Conservation (phyloP, 2,113 vertebrate genomes). For the Stigmatopora argus region DNA sequence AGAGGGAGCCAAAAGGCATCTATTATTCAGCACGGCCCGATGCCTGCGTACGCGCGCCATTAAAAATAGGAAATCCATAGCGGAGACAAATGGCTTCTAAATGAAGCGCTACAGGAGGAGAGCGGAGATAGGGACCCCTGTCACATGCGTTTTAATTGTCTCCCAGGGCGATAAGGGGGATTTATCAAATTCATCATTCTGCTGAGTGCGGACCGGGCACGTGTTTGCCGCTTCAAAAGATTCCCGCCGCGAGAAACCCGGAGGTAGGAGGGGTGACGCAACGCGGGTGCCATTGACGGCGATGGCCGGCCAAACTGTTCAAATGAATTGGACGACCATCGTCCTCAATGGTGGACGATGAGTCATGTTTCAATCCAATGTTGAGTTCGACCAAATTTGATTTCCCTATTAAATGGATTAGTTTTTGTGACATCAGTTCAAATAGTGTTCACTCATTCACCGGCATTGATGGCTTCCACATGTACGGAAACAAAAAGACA, state of each 20-base stretch:
- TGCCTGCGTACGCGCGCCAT: conserved; percentile 64
- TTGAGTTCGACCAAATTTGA: too few relatives aligned
- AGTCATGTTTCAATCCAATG: too few relatives aligned
- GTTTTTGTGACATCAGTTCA: too few relatives aligned
- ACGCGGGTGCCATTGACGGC: background rate
- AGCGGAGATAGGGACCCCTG: conserved; percentile 71
- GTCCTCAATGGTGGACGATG: too few relatives aligned
- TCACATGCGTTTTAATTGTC: conserved; percentile 71
- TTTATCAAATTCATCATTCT: conserved; percentile 68
- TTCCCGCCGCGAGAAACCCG: conserved; percentile 16
- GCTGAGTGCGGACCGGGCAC: conserved; percentile 34
- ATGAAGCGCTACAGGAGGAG: conserved; percentile 72
- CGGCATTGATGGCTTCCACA: too few relatives aligned
- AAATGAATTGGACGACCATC: too few relatives aligned
- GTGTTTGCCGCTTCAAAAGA: conserved; percentile 45
- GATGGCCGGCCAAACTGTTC: too few relatives aligned
- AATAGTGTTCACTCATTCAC: too few relatives aligned
- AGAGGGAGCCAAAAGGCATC: conserved; percentile 52
- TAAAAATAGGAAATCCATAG: conserved; percentile 77
- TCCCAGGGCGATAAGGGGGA: conserved; percentile 64
- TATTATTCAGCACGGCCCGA: conserved; percentile 68
- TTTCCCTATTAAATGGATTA: too few relatives aligned
- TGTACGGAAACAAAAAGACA: too few relatives aligned
- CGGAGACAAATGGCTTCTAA: conserved; percentile 74
- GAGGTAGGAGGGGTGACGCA: conserved; percentile 34